phyloP scores from a whole-genome alignment of 2,113 vertebrate species.

The Phylloscopus whistleri region DNA sequence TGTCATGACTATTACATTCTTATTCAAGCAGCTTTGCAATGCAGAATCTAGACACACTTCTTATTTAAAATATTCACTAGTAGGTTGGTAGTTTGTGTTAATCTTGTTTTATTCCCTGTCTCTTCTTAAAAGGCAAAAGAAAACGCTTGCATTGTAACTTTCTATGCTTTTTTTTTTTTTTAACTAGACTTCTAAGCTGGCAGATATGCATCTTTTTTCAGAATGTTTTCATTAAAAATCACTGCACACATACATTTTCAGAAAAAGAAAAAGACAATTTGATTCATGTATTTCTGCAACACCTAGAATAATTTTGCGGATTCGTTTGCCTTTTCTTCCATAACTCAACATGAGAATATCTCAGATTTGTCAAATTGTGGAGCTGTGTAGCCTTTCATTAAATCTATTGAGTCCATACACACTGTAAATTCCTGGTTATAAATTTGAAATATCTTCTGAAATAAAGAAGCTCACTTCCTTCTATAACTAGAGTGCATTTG shows the following conservation, averaged over 20 bases:
- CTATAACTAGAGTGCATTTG: background rate
- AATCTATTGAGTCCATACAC: background rate
- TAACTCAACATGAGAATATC: background rate
- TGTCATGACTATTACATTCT: constrained; percentile 6
- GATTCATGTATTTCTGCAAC: constrained; percentile 4
- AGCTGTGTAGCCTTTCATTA: constrained; percentile 34
- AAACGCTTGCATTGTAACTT: constrained; percentile 34
- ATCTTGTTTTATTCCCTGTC: constrained; percentile 16
- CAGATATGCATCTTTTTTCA: background rate
- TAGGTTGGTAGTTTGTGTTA: background rate
- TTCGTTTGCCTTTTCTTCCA: background rate
- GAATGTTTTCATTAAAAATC: constrained; percentile 39
- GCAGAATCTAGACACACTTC: background rate
- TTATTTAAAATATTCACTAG: background rate
- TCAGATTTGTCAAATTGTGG: background rate
- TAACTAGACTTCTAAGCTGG: background rate
- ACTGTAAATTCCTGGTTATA: background rate
- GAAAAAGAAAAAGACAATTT: background rate
- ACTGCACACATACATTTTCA: background rate
- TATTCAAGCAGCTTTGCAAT: constrained; percentile 22
- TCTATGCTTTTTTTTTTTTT: background rate
- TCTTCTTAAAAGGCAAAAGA: constrained; percentile 9
- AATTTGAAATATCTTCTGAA: constrained; percentile 50
- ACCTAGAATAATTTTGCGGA: background rate
- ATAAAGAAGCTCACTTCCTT: background rate